A percentile compares a stretch with the other conserved stretches of the same genome.
These are phyloP conservation scores for Drosophila siamana DNA, from an alignment of 2,888 invertebrate species.

Conservation along the genomic window DNA sequence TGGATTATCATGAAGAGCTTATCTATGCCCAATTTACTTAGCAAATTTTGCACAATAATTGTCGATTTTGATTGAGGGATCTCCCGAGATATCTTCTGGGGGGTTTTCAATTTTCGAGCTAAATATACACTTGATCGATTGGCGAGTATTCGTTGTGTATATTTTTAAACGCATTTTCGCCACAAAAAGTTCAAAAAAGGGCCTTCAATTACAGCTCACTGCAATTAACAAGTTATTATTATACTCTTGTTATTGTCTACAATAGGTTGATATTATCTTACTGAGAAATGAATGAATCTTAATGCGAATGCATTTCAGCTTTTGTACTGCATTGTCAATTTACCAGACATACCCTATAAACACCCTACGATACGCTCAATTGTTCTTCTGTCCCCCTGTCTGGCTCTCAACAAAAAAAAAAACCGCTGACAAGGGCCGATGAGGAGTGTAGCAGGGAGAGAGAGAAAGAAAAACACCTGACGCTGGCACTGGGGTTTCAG, in stretches of 20 bases:
- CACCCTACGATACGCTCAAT: neutral
- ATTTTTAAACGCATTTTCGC: too few species aligned
- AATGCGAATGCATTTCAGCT: neutral
- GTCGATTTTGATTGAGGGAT: neutral
- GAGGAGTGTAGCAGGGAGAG: neutral
- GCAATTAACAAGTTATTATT: too few species aligned
- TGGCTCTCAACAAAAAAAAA: neutral
- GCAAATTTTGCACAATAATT: neutral
- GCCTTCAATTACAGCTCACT: too few species aligned
- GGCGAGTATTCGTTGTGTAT: neutral
- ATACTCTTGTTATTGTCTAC: neutral
- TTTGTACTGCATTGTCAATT: neutral
- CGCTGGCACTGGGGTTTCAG: slow-evolving; percentile 20
- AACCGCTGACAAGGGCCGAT: slow-evolving; percentile 3
- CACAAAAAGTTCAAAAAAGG: too few species aligned
- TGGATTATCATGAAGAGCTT: neutral
- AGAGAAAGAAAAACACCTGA: slow-evolving; percentile 68
- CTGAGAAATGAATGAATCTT: too few species aligned
- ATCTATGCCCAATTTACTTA: neutral
- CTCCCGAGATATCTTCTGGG: neutral
- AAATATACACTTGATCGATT: neutral
- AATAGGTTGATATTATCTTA: neutral
- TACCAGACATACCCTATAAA: neutral
- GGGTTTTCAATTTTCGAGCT: neutral
- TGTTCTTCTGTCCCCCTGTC: neutral